phyloP scores from a whole-genome alignment of 2,888 invertebrate genomes.

The Sepiola atlantica region DNA sequence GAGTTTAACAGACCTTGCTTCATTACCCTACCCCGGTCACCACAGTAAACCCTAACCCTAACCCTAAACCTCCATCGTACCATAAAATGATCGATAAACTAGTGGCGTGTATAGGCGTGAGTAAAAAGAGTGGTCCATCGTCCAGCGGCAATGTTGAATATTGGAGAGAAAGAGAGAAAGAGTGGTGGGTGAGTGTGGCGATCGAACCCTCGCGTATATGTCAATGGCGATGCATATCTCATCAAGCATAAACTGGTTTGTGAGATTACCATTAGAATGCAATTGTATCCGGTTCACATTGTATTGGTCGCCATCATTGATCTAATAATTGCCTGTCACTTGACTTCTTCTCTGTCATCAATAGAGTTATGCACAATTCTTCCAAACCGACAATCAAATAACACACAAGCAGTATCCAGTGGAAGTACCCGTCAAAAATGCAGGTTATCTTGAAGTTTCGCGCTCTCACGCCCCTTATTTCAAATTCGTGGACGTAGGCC shows the following conservation, averaged over 20 bases:
- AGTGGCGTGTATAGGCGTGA: too few species aligned
- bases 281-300: conserved; percentile 9
- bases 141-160: background rate
- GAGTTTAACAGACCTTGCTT: too few species aligned
- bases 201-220: background rate
- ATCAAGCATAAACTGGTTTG: background rate
- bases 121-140: background rate
- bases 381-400: conserved; percentile 10
- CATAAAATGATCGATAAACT: too few species aligned
- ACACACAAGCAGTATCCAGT: too few species aligned
- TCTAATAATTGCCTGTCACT: background rate
- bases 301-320: background rate
- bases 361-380: background rate
- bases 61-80: too few species aligned
- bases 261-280: conserved; percentile 10
- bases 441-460: too few species aligned
- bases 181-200: too few species aligned
- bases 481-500: too few species aligned
- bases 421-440: too few species aligned
- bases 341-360: conserved; percentile 18
- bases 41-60: background rate
- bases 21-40: too few species aligned
- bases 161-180: too few species aligned
- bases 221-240: conserved; percentile 32
- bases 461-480: too few species aligned